Evolutionary conservation across 2,113 vertebrate species (phyloP).

Genomic region (Syrmaticus mikado): DNA sequence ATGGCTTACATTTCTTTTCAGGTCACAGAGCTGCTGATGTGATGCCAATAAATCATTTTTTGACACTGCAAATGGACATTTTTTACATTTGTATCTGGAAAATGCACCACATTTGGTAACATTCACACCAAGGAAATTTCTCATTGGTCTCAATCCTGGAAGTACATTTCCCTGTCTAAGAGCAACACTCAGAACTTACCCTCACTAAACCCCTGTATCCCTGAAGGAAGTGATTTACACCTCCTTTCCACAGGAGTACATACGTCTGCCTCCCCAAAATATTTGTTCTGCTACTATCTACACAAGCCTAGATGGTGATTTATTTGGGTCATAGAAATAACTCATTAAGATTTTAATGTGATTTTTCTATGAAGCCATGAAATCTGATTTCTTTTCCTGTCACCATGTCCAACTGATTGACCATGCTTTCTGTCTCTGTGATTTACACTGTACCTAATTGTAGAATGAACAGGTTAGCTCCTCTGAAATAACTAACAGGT

Average conservation of each 20-base stretch:
- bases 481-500: slow-evolving; percentile 63
- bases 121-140: slow-evolving; percentile 32
- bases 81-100: not conserved
- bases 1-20: slow-evolving; percentile 9
- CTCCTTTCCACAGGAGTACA: not conserved
- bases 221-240: slow-evolving; percentile 33
- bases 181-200: not conserved
- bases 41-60: slow-evolving; percentile 39
- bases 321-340: slow-evolving; percentile 69
- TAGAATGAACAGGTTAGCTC: slow-evolving; percentile 29
- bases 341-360: slow-evolving; percentile 66
- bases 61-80: slow-evolving; percentile 10
- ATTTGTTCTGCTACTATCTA: slow-evolving; percentile 40
- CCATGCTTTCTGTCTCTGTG: slow-evolving; percentile 39
- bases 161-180: not conserved
- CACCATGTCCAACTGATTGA: slow-evolving; percentile 58
- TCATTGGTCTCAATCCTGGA: not conserved
- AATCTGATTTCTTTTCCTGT: slow-evolving; percentile 54
- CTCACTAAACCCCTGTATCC: not conserved
- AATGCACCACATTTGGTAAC: not conserved
- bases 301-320: slow-evolving; percentile 61
- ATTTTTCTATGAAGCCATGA: slow-evolving; percentile 74
- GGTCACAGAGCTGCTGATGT: not conserved
- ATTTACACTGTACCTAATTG: slow-evolving; percentile 64
- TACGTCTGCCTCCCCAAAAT: slow-evolving; percentile 16